Evolutionary conservation across 2,797 vertebrate genomes (phyloP).

Genomic region (Manis crassicaudata): DNA sequence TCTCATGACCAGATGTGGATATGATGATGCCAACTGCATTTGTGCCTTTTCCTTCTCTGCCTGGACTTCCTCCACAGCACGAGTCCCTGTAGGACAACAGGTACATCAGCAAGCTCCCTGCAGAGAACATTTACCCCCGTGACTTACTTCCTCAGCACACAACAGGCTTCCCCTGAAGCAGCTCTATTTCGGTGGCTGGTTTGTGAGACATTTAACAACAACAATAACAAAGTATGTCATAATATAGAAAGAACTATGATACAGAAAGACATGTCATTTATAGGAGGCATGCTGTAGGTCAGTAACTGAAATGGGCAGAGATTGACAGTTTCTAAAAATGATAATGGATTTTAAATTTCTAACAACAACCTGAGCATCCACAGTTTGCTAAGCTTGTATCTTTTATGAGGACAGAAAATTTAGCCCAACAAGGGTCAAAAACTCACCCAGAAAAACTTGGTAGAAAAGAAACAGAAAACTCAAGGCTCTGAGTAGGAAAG

Average conservation of each 20-base stretch:
- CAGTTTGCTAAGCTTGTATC: background rate
- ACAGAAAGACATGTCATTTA: background rate
- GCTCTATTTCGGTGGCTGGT: background rate
- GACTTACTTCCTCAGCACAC: background rate
- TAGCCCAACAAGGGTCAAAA: background rate
- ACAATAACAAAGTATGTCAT: background rate
- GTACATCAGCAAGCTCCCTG: background rate
- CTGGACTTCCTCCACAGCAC: background rate
- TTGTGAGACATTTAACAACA: background rate
- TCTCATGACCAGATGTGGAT: background rate
- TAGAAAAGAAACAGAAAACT: background rate
- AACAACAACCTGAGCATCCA: background rate
- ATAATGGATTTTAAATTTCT: background rate
- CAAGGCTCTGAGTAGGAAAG: background rate
- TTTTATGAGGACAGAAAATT: conserved; percentile 33
- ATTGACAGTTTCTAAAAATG: background rate
- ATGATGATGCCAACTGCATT: background rate
- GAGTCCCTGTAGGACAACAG: background rate
- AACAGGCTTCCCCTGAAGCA: background rate
- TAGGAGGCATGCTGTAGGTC: background rate
- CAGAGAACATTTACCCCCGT: background rate
- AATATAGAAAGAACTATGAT: background rate
- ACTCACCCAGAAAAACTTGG: background rate
- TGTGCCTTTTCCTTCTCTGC: background rate
- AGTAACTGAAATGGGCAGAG: background rate